Conservation (phyloP, 2,888 invertebrate species). For the Drosophila siamana region DNA sequence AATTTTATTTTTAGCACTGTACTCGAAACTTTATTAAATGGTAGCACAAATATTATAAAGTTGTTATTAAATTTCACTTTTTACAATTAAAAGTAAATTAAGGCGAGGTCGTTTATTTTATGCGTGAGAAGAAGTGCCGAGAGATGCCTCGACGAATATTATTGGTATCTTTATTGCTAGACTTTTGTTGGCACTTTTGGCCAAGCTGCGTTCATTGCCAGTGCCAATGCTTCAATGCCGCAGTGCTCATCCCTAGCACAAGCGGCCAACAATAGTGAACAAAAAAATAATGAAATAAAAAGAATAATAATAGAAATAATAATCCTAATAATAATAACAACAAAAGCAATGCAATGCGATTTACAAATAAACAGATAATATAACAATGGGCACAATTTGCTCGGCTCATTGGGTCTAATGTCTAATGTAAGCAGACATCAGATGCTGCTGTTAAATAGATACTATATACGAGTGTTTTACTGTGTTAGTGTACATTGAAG, state of each 20-base stretch:
- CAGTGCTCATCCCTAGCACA: constrained; percentile 46
- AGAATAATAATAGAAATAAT: constrained; percentile 11
- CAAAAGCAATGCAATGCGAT: constrained; percentile 66
- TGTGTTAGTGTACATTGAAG: not conserved
- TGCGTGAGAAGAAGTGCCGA: constrained; percentile 47
- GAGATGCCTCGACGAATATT: constrained; percentile 13
- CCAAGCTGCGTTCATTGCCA: constrained; percentile 63
- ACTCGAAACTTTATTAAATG: no score
- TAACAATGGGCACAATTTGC: constrained; percentile 78
- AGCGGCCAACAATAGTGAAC: constrained; percentile 12
- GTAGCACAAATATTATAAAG: no score
- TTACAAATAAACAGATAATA: constrained; percentile 73
- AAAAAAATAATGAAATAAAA: constrained; percentile 12
- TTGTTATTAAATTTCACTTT: constrained; percentile 8
- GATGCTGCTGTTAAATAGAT: constrained; percentile 36
- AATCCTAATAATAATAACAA: constrained; percentile 49
- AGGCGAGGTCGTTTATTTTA: constrained; percentile 9
- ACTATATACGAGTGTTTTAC: not conserved
- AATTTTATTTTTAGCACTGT: no score
- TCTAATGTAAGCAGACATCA: constrained; percentile 78
- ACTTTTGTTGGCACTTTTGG: constrained; percentile 24
- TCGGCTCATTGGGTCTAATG: constrained; percentile 57
- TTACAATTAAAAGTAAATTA: constrained; percentile 57
- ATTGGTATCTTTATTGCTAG: constrained; percentile 19
- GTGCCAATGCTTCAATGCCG: constrained; percentile 40